Percentiles rank a stretch among this genome's conserved stretches.
phyloP scores from a whole-genome alignment of 2,888 invertebrate genomes.

The Ormyrus pomaceus region DNA sequence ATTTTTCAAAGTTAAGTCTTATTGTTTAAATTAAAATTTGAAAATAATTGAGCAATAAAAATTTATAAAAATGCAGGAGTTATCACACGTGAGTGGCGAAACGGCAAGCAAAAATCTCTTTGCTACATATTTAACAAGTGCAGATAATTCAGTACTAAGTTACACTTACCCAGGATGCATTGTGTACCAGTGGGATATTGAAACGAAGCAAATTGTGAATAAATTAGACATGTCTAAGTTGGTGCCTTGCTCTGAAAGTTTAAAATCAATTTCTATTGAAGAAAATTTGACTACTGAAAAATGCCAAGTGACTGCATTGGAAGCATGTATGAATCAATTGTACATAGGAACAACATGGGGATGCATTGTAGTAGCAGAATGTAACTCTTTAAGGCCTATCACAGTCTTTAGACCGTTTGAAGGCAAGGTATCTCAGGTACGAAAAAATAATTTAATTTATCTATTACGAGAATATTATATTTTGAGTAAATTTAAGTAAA shows the following conservation, averaged over 20 bases:
- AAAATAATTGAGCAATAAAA: too few species aligned
- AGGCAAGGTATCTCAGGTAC: conserved; percentile 81
- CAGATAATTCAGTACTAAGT: conserved; percentile 83
- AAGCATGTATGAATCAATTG: conserved; percentile 78
- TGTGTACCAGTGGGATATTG: conserved; percentile 91
- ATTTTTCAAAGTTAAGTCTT: too few species aligned
- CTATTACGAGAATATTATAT: not conserved
- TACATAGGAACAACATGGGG: conserved; percentile 98
- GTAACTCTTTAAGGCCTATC: conserved; percentile 87
- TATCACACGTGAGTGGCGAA: conserved; percentile 81
- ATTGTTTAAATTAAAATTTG: too few species aligned
- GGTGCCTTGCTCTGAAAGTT: conserved; percentile 93
- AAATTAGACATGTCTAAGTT: conserved; percentile 94
- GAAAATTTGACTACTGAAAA: conserved; percentile 88
- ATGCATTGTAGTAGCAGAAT: conserved; percentile 92
- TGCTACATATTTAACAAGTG: conserved; percentile 83
- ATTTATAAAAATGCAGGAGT: conserved; percentile 74
- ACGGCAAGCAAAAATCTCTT: conserved; percentile 80
- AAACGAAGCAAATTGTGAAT: conserved; percentile 82
- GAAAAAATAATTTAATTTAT: not conserved
- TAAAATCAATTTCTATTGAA: conserved; percentile 93
- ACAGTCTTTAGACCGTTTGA: conserved; percentile 95
- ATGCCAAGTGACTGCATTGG: conserved; percentile 81
- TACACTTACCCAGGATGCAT: conserved; percentile 92
- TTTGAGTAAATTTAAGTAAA: not conserved